These are phyloP conservation scores for Pentalonia nigronervosa DNA, from an alignment of 1,140 invertebrate genomes.

Conservation along the genomic window DNA sequence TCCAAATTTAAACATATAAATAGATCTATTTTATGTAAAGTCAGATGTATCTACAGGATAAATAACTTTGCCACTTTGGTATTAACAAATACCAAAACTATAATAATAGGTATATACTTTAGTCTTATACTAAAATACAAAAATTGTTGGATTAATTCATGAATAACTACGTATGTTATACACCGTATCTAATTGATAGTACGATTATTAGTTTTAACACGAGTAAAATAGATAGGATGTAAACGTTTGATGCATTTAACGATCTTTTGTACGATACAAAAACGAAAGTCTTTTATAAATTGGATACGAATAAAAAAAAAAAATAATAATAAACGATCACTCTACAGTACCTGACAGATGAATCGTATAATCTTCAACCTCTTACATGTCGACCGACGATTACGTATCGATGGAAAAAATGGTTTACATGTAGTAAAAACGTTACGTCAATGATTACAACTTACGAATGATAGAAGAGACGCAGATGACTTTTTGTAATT, in stretches of 20 bases:
- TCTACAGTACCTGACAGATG: background rate
- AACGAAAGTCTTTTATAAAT: background rate
- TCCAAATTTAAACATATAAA: too few relatives aligned
- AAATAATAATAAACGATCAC: background rate
- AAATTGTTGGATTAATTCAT: too few relatives aligned
- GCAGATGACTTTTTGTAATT: background rate
- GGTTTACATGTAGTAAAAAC: background rate
- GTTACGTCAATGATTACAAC: background rate
- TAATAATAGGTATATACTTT: too few relatives aligned
- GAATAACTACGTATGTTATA: too few relatives aligned
- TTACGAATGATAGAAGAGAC: background rate
- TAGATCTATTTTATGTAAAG: too few relatives aligned
- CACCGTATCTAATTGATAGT: background rate
- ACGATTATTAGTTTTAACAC: background rate
- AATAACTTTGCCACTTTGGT: too few relatives aligned
- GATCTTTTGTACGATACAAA: background rate
- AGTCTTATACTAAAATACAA: too few relatives aligned
- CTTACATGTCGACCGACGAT: background rate
- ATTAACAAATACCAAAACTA: too few relatives aligned
- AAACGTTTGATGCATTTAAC: too few relatives aligned
- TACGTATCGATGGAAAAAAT: slow-evolving; percentile 4
- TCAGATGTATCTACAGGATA: too few relatives aligned
- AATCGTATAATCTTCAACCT: background rate
- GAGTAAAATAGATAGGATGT: too few relatives aligned
- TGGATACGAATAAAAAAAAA: background rate